Evolutionary conservation across 2,113 vertebrate species (phyloP).

Genomic region (Chionis minor): DNA sequence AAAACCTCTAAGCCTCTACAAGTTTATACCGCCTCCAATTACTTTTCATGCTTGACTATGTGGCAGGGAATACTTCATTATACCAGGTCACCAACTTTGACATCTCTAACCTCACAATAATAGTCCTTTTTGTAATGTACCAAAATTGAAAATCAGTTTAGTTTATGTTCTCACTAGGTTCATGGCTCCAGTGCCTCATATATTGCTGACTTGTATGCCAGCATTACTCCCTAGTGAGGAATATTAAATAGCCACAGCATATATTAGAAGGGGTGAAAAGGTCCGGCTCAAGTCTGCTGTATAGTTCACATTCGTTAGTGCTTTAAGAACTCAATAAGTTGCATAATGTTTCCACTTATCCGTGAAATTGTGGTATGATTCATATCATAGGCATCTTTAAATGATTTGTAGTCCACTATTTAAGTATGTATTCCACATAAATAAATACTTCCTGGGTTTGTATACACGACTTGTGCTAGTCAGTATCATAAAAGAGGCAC

Average conservation of each 20-base stretch:
- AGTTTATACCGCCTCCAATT: conserved; percentile 37
- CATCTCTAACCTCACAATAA: conserved; percentile 67
- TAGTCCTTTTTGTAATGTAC: conserved; percentile 62
- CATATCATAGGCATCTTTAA: conserved; percentile 59
- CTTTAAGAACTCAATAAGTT: conserved; percentile 54
- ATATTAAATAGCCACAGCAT: conserved; percentile 62
- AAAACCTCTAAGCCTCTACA: not conserved
- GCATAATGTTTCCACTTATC: conserved; percentile 64
- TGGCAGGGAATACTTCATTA: conserved; percentile 63
- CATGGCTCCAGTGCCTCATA: conserved; percentile 55
- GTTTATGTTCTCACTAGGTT: conserved; percentile 68
- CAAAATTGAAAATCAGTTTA: conserved; percentile 68
- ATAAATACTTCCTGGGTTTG: conserved; percentile 58
- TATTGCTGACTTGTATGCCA: conserved; percentile 58
- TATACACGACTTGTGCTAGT: not conserved
- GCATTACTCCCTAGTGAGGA: conserved; percentile 61
- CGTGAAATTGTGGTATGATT: conserved; percentile 60
- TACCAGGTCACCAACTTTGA: conserved; percentile 71
- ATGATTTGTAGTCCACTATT: conserved; percentile 35
- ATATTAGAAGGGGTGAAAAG: conserved; percentile 62
- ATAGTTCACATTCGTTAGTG: conserved; percentile 38
- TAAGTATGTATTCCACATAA: conserved; percentile 41
- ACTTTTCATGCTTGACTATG: conserved; percentile 48
- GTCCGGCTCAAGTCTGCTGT: conserved; percentile 35
- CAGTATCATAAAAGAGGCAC: conserved; percentile 43